phyloP scores from a whole-genome alignment of 2,888 invertebrate genomes.

The Resseliella maxima region DNA sequence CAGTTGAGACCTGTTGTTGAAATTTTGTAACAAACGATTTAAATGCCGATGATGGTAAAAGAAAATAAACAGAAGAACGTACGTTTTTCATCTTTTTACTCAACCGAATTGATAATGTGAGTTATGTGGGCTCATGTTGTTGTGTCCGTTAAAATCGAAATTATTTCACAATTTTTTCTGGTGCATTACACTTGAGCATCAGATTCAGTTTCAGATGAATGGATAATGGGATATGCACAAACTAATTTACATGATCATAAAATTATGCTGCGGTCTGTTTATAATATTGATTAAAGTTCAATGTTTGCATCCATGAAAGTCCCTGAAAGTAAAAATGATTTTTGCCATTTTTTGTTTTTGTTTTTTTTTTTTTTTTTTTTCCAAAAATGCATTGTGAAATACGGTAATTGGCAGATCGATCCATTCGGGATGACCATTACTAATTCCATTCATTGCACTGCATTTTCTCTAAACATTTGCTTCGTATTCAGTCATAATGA shows the following conservation, averaged over 20 bases:
- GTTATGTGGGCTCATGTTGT: too few species aligned
- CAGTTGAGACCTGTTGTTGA: too few species aligned
- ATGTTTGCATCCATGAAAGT: background rate
- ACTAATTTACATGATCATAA: slow-evolving; percentile 52
- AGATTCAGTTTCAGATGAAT: background rate
- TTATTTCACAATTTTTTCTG: background rate
- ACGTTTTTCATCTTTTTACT: background rate
- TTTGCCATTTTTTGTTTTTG: too few species aligned
- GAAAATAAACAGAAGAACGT: background rate
- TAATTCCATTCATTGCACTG: background rate
- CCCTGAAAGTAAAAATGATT: background rate
- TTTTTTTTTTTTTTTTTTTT: too few species aligned
- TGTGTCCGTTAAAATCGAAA: background rate
- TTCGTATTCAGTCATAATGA: background rate
- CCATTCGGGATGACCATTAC: background rate
- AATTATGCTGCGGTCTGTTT: slow-evolving; percentile 42
- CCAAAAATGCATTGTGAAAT: background rate
- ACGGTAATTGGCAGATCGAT: background rate
- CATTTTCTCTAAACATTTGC: background rate
- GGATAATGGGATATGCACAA: too few species aligned
- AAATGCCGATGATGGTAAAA: background rate
- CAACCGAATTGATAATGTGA: background rate
- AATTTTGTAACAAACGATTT: background rate
- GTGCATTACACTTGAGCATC: background rate
- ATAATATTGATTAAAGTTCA: slow-evolving; percentile 48